Conservation (phyloP, 2,888 invertebrate genomes). For the Arrhopalites spinosus region DNA sequence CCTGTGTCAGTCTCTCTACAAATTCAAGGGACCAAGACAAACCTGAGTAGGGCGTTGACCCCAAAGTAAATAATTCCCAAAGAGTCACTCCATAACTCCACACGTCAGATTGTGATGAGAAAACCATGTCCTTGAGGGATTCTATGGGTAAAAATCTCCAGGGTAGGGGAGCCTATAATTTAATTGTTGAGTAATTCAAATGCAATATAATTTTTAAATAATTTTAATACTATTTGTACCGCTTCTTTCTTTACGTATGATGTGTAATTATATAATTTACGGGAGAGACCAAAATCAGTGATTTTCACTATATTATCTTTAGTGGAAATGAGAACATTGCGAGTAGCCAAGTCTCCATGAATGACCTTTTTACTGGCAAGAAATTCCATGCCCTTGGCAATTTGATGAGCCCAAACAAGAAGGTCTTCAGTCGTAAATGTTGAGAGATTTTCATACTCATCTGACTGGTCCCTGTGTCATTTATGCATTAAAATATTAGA, state of each 20-base stretch:
- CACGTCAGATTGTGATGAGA: conserved; percentile 27
- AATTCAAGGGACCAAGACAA: conserved; percentile 17
- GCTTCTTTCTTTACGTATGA: conserved; percentile 11
- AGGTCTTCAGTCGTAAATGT: conserved; percentile 27
- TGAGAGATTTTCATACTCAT: neutral
- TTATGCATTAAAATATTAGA: neutral
- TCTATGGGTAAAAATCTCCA: conserved; percentile 29
- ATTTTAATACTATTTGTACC: neutral
- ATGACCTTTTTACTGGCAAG: conserved; percentile 23
- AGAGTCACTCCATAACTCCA: conserved; percentile 28
- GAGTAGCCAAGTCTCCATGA: conserved; percentile 26
- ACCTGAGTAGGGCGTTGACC: conserved; percentile 18
- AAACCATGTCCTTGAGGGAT: conserved; percentile 14
- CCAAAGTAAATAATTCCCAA: conserved; percentile 35
- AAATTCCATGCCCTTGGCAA: conserved; percentile 31
- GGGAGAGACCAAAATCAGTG: conserved; percentile 34
- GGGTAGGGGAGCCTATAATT: conserved; percentile 30
- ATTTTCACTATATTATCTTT: conserved; percentile 17
- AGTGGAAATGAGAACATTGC: conserved; percentile 24
- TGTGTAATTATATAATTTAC: conserved; percentile 29
- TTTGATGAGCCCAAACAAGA: conserved; percentile 23
- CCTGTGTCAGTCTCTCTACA: conserved; percentile 8
- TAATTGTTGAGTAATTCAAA: too few relatives aligned
- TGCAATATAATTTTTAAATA: too few relatives aligned
- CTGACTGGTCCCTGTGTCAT: too few relatives aligned